Evolutionary conservation across 2,797 vertebrate genomes (phyloP).

Genomic region (Tachyglossus aculeatus): DNA sequence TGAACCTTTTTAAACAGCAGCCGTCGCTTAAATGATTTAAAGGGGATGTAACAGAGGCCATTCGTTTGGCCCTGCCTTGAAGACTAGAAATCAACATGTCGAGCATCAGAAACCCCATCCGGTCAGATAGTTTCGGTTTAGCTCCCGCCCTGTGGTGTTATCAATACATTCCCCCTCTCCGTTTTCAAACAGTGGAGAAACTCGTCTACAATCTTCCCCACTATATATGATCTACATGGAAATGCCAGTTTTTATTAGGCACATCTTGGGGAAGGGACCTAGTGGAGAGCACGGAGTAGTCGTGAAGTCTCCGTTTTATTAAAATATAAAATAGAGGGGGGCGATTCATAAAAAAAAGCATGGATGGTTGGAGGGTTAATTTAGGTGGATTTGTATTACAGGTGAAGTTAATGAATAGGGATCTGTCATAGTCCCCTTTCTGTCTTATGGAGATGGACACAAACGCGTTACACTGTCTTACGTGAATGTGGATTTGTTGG

Average conservation of each 20-base stretch:
- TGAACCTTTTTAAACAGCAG: constrained; percentile 51
- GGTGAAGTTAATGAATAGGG: background rate
- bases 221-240: constrained; percentile 53
- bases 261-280: constrained; percentile 29
- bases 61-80: constrained; percentile 57
- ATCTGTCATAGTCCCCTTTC: background rate
- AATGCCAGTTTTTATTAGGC: constrained; percentile 67
- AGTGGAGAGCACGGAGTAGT: constrained; percentile 41
- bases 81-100: constrained; percentile 47
- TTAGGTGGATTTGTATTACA: constrained; percentile 7
- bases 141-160: constrained; percentile 50
- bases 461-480: background rate
- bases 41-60: constrained; percentile 40
- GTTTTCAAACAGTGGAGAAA: constrained; percentile 56
- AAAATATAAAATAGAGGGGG: constrained; percentile 50
- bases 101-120: constrained; percentile 23
- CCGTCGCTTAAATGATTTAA: constrained; percentile 61
- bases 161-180: constrained; percentile 60
- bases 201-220: constrained; percentile 58
- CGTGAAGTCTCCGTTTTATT: constrained; percentile 64
- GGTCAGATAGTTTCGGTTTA: constrained; percentile 46
- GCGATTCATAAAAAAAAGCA: constrained; percentile 58
- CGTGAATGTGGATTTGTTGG: background rate
- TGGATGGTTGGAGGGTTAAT: constrained; percentile 39
- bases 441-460: background rate